A percentile compares a stretch with the other conserved stretches of the same genome.
These are phyloP conservation scores for Plebejus argus DNA, from an alignment of 2,888 invertebrate genomes.

Conservation along the genomic window DNA sequence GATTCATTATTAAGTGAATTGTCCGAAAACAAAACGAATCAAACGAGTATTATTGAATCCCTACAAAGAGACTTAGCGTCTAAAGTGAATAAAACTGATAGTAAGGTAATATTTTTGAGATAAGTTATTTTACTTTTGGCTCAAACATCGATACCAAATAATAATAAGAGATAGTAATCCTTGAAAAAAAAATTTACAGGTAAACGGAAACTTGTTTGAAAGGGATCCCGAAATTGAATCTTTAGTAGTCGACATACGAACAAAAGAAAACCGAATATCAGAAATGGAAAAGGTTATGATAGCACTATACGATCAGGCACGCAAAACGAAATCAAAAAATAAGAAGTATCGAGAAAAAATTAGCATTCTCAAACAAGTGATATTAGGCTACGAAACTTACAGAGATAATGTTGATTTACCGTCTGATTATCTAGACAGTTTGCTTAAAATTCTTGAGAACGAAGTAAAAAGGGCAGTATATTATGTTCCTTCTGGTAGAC, in stretches of 20 bases:
- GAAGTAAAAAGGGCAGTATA: conserved; percentile 60
- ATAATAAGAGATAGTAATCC: neutral
- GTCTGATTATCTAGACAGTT: conserved; percentile 59
- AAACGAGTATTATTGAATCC: conserved; percentile 61
- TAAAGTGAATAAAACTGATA: conserved; percentile 54
- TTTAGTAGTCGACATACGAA: conserved; percentile 50
- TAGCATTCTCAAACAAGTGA: conserved; percentile 53
- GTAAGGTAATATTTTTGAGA: conserved; percentile 50
- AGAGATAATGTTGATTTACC: conserved; percentile 50
- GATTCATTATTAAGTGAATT: conserved; percentile 58
- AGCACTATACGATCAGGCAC: conserved; percentile 63
- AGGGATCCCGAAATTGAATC: conserved; percentile 64
- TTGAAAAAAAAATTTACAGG: conserved; percentile 46
- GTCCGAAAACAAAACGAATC: conserved; percentile 64
- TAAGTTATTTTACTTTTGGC: too few relatives aligned
- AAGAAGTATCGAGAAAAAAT: conserved; percentile 61
- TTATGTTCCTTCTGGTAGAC: conserved; percentile 34
- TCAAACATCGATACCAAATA: too few relatives aligned
- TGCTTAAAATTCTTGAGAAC: conserved; percentile 69
- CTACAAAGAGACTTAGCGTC: conserved; percentile 61
- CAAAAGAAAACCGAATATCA: conserved; percentile 48
- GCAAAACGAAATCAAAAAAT: conserved; percentile 53
- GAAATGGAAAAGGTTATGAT: conserved; percentile 69
- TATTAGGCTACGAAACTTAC: conserved; percentile 54
- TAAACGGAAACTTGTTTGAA: conserved; percentile 56